phyloP scores from a whole-genome alignment of 2,888 invertebrate species.

The Agrotis clavis region DNA sequence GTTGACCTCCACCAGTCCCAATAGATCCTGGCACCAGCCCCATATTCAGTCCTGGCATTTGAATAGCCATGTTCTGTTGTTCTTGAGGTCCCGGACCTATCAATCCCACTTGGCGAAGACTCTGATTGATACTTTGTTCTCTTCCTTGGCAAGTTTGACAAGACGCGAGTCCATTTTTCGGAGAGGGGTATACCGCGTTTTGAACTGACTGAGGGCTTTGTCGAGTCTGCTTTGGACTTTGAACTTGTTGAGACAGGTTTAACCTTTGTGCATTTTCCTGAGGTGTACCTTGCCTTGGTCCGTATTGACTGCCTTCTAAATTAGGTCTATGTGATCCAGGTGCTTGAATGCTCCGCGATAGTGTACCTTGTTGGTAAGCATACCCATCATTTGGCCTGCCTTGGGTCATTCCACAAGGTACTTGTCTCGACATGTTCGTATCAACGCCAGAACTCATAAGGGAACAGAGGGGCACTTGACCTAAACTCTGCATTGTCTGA shows the following conservation, averaged over 20 bases:
- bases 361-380: neutral
- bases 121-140: constrained; percentile 32
- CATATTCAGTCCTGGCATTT: neutral
- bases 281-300: neutral
- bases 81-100: neutral
- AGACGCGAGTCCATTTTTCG: neutral
- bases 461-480: constrained; percentile 7
- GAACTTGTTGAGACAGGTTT: constrained; percentile 4
- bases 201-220: neutral
- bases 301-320: neutral
- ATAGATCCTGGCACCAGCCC: neutral
- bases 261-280: neutral
- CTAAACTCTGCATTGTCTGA: constrained; percentile 8
- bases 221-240: neutral
- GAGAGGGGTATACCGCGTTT: neutral
- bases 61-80: constrained; percentile 1
- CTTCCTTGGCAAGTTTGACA: constrained; percentile 9
- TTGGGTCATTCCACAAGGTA: constrained; percentile 5
- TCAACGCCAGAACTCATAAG: neutral
- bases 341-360: neutral
- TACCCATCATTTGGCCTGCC: neutral
- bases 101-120: constrained; percentile 5
- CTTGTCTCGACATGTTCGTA: constrained; percentile 10
- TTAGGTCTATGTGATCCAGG: neutral
- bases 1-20: neutral